Evolutionary conservation across 2,888 invertebrate genomes (phyloP).

Genomic region (Tenthredo mesomela): DNA sequence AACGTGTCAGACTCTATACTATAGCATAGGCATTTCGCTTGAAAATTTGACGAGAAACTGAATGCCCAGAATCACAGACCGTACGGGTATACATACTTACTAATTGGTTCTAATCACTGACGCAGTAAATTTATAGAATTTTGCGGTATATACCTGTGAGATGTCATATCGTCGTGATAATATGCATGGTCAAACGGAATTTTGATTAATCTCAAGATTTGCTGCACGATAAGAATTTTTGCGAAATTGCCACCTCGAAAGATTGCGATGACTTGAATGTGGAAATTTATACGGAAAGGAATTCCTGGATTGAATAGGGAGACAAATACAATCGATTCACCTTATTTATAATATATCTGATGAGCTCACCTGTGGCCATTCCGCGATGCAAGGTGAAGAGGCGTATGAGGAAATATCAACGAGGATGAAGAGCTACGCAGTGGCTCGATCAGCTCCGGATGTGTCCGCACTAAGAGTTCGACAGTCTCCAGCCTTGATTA

Average conservation of each 20-base stretch:
- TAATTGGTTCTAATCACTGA: slow-evolving; percentile 69
- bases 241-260: not conserved
- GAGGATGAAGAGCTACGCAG: slow-evolving; percentile 80
- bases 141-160: not conserved
- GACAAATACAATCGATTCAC: not conserved
- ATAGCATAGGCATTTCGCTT: not conserved
- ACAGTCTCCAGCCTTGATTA: slow-evolving; percentile 89
- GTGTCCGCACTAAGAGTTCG: slow-evolving; percentile 89
- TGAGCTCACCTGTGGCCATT: slow-evolving; percentile 92
- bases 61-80: slow-evolving; percentile 69
- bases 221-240: not conserved
- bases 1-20: not conserved
- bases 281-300: not conserved
- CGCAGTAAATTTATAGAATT: slow-evolving; percentile 65
- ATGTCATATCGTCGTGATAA: not conserved
- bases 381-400: slow-evolving; percentile 95
- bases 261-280: not conserved
- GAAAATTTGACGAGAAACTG: slow-evolving; percentile 52
- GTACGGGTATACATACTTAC: slow-evolving; percentile 63
- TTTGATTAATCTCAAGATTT: not conserved
- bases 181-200: not conserved
- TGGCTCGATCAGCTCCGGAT: slow-evolving; percentile 90
- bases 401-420: slow-evolving; percentile 86
- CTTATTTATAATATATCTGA: not conserved
- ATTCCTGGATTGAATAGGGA: not conserved